Conservation (phyloP, 2,113 vertebrate species). For the Chionomys nivalis region DNA sequence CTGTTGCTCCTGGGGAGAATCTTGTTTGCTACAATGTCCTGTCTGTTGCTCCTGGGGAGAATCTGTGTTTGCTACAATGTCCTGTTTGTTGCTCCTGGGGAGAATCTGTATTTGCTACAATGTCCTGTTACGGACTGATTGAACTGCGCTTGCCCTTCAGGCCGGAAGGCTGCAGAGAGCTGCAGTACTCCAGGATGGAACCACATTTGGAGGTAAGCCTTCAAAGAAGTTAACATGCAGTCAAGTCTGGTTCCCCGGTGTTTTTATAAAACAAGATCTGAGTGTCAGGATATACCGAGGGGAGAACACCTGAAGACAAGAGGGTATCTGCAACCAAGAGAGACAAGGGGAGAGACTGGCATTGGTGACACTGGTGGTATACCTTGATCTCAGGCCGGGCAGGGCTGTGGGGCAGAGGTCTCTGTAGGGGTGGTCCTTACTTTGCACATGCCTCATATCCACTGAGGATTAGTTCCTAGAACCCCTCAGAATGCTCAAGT, state of each 20-base stretch:
- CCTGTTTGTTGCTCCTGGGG: no score
- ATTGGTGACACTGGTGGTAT: no score
- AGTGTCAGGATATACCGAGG: background rate
- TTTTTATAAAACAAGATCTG: background rate
- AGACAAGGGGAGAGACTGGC: background rate
- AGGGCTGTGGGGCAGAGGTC: background rate
- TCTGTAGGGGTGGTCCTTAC: background rate
- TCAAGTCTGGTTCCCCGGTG: background rate
- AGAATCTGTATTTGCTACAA: background rate
- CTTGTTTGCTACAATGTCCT: no score
- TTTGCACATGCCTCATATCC: background rate
- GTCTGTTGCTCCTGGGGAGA: no score
- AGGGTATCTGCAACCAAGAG: background rate
- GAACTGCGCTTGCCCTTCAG: background rate
- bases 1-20: no score
- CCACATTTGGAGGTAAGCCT: background rate
- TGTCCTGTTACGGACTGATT: background rate
- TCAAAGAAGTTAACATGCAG: constrained; percentile 23
- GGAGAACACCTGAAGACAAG: background rate
- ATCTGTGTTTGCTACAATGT: background rate
- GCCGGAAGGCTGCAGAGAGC: background rate
- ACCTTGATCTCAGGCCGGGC: background rate
- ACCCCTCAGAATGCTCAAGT: no score
- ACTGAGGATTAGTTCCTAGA: background rate
- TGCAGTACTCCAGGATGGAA: background rate